Percentiles rank a stretch among this genome's conserved stretches.
Conservation (phyloP, 2,888 invertebrate genomes). For the Lamellibrachia satsuma region DNA sequence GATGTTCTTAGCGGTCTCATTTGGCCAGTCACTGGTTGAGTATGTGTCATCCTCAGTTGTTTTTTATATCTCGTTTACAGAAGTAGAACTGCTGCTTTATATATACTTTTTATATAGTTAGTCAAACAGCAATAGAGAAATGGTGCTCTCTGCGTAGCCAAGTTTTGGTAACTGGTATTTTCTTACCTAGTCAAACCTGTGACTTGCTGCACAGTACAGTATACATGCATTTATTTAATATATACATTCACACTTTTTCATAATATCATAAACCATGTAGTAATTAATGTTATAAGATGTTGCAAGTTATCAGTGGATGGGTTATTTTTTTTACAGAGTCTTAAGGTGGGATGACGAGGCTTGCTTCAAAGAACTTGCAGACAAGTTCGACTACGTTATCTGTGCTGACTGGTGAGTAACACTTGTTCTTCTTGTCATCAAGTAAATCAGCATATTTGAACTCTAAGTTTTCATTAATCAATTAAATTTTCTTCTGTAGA, state of each 20-base stretch:
- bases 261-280: not conserved
- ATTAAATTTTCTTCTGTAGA: not conserved
- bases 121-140: too few species aligned
- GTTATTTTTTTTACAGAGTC: not conserved
- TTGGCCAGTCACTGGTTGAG: not conserved
- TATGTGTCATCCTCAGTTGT: too few species aligned
- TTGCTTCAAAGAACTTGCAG: not conserved
- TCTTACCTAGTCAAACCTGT: too few species aligned
- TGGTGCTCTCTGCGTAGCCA: too few species aligned
- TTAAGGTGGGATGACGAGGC: not conserved
- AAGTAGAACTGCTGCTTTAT: too few species aligned
- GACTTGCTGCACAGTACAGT: too few species aligned
- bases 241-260: not conserved
- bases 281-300: not conserved
- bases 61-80: too few species aligned
- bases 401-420: conserved; percentile 5
- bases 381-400: not conserved
- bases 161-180: too few species aligned
- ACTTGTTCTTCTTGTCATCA: not conserved
- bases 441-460: not conserved
- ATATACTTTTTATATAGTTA: too few species aligned
- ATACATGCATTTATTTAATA: not conserved
- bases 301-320: not conserved
- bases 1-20: not conserved
- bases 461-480: not conserved